phyloP scores from a whole-genome alignment of 1,140 invertebrate genomes.

The Centruroides sculpturatus region DNA sequence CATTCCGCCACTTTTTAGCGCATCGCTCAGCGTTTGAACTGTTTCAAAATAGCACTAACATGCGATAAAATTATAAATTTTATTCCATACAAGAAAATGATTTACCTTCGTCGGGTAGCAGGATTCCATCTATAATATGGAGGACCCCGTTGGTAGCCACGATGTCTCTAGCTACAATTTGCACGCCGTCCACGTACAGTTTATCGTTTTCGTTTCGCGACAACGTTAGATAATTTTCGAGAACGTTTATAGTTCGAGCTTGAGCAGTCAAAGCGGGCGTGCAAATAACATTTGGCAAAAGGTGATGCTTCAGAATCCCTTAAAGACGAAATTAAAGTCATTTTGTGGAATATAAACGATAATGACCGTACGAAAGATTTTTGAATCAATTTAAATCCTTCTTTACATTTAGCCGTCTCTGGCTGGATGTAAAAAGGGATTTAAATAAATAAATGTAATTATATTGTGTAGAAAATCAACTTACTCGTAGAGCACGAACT shows the following conservation, averaged over 20 bases:
- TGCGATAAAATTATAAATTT: not conserved
- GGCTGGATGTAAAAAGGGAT: too few relatives aligned
- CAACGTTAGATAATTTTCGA: constrained; percentile 37
- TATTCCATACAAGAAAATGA: not conserved
- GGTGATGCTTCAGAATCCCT: constrained; percentile 46
- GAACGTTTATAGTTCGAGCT: constrained; percentile 38
- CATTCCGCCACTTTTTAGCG: constrained; percentile 26
- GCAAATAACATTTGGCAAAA: constrained; percentile 49
- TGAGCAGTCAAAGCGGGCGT: constrained; percentile 38
- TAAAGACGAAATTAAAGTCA: not conserved
- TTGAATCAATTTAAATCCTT: too few relatives aligned
- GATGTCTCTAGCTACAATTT: constrained; percentile 33
- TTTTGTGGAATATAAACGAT: too few relatives aligned
- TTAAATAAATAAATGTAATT: too few relatives aligned
- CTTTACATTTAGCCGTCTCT: too few relatives aligned
- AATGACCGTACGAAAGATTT: too few relatives aligned
- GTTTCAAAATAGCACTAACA: not conserved
- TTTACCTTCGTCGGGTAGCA: constrained; percentile 23
- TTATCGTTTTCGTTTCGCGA: constrained; percentile 35
- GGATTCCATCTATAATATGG: constrained; percentile 36
- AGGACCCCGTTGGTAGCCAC: constrained; percentile 39
- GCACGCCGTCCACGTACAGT: constrained; percentile 32
- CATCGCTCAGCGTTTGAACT: constrained; percentile 7
- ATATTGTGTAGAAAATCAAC: not conserved
- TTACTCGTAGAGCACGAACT: constrained; percentile 14